phyloP scores from a whole-genome alignment of 1,140 invertebrate genomes.

The Drosophila lini region DNA sequence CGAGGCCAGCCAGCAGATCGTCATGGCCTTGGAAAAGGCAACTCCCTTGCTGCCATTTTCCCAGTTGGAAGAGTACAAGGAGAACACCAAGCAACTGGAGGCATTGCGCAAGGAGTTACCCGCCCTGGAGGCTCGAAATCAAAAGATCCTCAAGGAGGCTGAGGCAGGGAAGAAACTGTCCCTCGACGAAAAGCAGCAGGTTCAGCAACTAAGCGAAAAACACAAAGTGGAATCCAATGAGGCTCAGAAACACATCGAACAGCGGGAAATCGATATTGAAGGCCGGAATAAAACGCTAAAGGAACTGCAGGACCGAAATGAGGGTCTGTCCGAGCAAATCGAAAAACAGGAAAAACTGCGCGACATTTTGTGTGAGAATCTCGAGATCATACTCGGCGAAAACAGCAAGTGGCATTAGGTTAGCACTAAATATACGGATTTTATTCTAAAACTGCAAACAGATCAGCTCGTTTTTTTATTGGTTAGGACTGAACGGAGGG shows the following conservation, averaged over 20 bases:
- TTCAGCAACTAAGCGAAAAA: conserved; percentile 3
- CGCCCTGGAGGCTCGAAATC: conserved; percentile 5
- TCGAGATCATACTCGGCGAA: conserved; percentile 25
- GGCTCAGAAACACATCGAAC: conserved; percentile 13
- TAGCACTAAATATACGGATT: conserved; percentile 48
- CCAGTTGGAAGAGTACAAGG: conserved; percentile 40
- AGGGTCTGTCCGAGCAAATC: conserved; percentile 1
- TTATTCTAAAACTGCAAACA: conserved; percentile 52
- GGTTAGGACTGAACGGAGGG: conserved; percentile 46
- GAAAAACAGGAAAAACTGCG: neutral
- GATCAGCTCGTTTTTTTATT: conserved; percentile 46
- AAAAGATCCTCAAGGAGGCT: neutral
- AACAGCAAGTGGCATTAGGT: conserved; percentile 17
- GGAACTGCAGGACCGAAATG: neutral
- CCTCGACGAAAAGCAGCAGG: conserved; percentile 5
- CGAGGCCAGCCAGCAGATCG: conserved; percentile 34
- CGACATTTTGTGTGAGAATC: conserved; percentile 4
- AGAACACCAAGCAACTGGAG: conserved; percentile 43
- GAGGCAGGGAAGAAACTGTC: conserved; percentile 25
- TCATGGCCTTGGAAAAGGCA: conserved; percentile 42
- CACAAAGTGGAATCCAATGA: neutral
- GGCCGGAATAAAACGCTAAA: neutral
- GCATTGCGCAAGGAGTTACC: conserved; percentile 24
- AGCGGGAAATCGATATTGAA: conserved; percentile 1
- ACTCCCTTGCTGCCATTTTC: conserved; percentile 30